Evolutionary conservation across 64 coral and sea anemone genomes (phyloP), one percentile per base, ranked within the genome.

Genomic region (Catalaphyllia jardinei): DNA sequence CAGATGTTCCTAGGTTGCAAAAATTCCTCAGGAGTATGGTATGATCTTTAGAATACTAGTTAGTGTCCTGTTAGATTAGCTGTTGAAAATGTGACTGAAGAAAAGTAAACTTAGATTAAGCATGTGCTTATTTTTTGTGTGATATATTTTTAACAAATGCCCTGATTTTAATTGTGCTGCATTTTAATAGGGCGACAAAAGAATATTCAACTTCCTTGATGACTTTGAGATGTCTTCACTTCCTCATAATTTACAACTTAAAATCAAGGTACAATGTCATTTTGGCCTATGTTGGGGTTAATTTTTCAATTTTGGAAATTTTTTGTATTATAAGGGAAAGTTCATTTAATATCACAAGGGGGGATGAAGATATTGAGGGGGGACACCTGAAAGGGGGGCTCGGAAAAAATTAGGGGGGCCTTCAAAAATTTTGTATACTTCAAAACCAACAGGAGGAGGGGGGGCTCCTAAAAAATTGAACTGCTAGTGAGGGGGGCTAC

Each of bases 201-300:
- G 94, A 83, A 75, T 93, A 12, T 90, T 96, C 60, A 93, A 88
- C 22, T 29, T 30, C 79, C 87, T 96, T 31, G 88, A 78, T 91
- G 94, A 96, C 61, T 89, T 96, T 82, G 94, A 96, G 59, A 93
- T 93, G 83, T 42, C 83, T 73, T 75, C 76, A 4, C 79, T 96
- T 29, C 94, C 94, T 52, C 91, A 96, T 78, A 90, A 77, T 79
- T 84, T 96, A 29, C 91, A 96, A 86, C 74, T 96, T 31, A 93
- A 93, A 91, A 93, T 96, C 31, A 96, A 93, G 91, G 94, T 96
- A 39, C 42, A 46, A 46, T 3, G 42, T 6, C 7, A 0, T 46
- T 3, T 6, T 46, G 42, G 42, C 6, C 42, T 46, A 46, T 46
- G 42, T 46, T 46, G 1, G 4, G 42, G 42, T 3, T 46, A 46